Conservation (phyloP, 2,888 invertebrate genomes). For the Watsonalla binaria region DNA sequence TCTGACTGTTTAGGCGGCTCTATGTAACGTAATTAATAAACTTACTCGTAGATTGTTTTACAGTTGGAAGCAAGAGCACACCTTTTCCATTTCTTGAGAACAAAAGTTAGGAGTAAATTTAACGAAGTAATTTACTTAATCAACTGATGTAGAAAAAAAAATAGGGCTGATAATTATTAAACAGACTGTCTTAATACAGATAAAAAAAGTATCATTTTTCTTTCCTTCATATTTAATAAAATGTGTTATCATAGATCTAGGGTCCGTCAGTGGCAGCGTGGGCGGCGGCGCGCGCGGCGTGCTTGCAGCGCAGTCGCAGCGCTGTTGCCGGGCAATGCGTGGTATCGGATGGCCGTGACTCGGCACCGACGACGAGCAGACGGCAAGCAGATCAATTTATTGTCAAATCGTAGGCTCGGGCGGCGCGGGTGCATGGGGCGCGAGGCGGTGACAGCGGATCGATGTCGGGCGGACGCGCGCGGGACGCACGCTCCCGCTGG, state of each 20-base stretch:
- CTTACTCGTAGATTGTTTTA: too few species aligned
- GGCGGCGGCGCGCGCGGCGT: not conserved
- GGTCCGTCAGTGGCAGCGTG: not conserved
- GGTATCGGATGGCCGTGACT: not conserved
- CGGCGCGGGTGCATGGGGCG: slow-evolving; percentile 15
- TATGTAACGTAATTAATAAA: too few species aligned
- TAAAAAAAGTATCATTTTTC: too few species aligned
- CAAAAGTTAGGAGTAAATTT: too few species aligned
- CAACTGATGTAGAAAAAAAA: too few species aligned
- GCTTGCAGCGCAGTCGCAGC: not conserved
- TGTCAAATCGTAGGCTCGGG: slow-evolving; percentile 35
- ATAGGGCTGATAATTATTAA: too few species aligned
- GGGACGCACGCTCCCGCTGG: slow-evolving; percentile 49
- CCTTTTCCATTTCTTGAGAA: too few species aligned
- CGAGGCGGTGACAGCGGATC: slow-evolving; percentile 29
- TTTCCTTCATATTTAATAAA: not conserved
- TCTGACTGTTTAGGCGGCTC: too few species aligned
- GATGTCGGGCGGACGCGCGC: slow-evolving; percentile 42
- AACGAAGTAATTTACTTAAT: too few species aligned
- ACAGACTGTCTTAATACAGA: too few species aligned
- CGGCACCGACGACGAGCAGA: slow-evolving; percentile 7
- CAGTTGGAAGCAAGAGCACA: too few species aligned
- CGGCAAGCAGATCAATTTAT: slow-evolving; percentile 36
- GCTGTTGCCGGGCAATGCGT: not conserved
- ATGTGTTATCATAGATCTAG: not conserved